Percentiles rank a stretch among this genome's conserved stretches.
Evolutionary conservation across 2,888 invertebrate species (phyloP).

Genomic region (Thymelicus acteon): DNA sequence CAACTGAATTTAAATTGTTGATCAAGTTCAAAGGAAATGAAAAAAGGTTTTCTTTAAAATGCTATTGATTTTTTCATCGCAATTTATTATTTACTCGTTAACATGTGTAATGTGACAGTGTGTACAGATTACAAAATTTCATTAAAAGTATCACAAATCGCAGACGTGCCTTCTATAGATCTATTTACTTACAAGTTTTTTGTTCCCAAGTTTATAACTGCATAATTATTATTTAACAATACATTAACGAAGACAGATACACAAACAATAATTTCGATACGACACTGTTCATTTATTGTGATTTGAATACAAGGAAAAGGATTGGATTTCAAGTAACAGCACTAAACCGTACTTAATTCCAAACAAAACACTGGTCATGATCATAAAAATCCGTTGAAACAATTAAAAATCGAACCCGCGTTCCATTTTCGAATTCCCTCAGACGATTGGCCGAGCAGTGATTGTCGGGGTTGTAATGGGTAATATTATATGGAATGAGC

Average conservation of each 20-base stretch:
- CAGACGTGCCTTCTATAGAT: too few relatives aligned
- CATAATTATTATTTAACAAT: not conserved
- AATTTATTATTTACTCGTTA: not conserved
- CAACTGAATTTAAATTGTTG: constrained; percentile 22
- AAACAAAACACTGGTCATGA: constrained; percentile 61
- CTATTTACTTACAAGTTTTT: too few relatives aligned
- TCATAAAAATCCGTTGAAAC: constrained; percentile 67
- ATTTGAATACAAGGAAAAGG: not conserved
- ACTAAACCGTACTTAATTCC: constrained; percentile 31
- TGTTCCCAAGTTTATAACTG: too few relatives aligned
- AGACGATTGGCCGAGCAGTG: constrained; percentile 73
- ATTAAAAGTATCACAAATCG: too few relatives aligned
- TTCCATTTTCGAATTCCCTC: constrained; percentile 74
- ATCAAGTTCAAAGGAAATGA: not conserved
- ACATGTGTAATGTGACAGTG: too few relatives aligned
- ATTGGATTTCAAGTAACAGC: constrained; percentile 15
- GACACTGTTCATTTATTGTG: not conserved
- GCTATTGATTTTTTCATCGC: not conserved
- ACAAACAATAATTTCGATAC: too few relatives aligned
- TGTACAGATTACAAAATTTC: too few relatives aligned
- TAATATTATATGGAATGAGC: constrained; percentile 82
- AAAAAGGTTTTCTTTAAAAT: not conserved
- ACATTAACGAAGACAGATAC: not conserved
- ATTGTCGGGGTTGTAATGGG: constrained; percentile 81
- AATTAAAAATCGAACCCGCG: constrained; percentile 79